Evolutionary conservation across 1,140 invertebrate genomes (phyloP).

Genomic region (Ganaspis sp.): DNA sequence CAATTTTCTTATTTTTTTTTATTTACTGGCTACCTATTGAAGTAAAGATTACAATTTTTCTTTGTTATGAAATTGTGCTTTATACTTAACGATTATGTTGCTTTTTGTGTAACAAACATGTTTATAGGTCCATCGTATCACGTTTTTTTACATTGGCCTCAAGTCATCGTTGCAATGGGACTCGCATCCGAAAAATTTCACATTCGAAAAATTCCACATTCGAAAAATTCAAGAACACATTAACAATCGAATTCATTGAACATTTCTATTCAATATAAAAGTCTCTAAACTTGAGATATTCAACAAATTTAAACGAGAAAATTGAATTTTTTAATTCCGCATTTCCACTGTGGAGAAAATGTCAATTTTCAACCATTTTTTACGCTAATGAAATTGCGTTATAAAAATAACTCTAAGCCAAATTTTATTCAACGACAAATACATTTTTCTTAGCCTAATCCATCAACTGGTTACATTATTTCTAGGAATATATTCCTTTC

Average conservation of each 20-base stretch:
- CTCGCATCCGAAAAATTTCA: not conserved
- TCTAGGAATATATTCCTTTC: constrained; percentile 56
- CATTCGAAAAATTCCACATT: no score
- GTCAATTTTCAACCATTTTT: constrained; percentile 26
- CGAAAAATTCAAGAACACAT: not conserved
- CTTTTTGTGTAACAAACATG: not conserved
- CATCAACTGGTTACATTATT: constrained; percentile 55
- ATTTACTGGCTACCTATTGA: constrained; percentile 11
- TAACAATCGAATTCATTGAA: not conserved
- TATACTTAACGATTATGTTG: not conserved
- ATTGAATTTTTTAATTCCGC: constrained; percentile 4
- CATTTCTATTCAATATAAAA: not conserved
- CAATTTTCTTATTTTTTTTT: not conserved
- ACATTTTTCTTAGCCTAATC: constrained; percentile 53
- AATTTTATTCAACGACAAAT: constrained; percentile 61
- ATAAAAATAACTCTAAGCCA: constrained; percentile 68
- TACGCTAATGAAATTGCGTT: constrained; percentile 55
- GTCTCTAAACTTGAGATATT: not conserved
- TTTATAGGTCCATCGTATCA: constrained; percentile 10
- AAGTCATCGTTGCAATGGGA: constrained; percentile 20
- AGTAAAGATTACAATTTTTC: not conserved
- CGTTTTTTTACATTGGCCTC: constrained; percentile 26
- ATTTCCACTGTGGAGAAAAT: constrained; percentile 33
- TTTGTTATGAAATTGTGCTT: constrained; percentile 19
- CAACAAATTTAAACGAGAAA: constrained; percentile 35